phyloP scores from a whole-genome alignment of 2,797 vertebrate genomes.

The Okamejei kenojei region DNA sequence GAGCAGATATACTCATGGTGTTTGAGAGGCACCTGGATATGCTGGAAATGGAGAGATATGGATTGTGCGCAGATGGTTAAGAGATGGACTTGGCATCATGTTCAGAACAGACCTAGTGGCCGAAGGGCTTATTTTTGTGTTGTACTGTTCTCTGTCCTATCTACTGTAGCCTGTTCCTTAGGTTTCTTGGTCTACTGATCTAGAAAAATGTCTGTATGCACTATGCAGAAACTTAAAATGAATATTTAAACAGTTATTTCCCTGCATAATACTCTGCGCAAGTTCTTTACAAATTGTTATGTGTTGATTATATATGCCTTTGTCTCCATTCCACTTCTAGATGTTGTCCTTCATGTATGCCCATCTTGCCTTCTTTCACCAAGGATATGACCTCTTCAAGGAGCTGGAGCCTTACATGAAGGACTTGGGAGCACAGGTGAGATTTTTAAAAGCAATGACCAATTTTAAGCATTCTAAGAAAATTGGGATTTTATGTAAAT shows the following conservation, averaged over 20 bases:
- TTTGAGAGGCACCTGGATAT: too few species aligned
- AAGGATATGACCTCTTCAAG: constrained; percentile 94
- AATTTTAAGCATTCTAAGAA: neutral
- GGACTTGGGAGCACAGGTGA: constrained; percentile 87
- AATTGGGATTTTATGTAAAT: neutral
- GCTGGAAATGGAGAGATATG: too few species aligned
- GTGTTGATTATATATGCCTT: neutral
- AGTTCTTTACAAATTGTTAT: neutral
- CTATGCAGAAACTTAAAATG: neutral
- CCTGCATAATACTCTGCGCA: neutral
- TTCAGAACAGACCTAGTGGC: too few species aligned
- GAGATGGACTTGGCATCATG: too few species aligned
- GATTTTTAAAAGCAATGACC: neutral
- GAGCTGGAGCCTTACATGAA: constrained; percentile 95
- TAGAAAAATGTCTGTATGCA: too few species aligned
- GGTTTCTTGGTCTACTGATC: too few species aligned
- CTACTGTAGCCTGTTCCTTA: too few species aligned
- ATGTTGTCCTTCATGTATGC: constrained; percentile 98
- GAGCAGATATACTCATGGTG: too few species aligned
- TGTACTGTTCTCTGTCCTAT: too few species aligned
- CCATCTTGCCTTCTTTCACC: constrained; percentile 95
- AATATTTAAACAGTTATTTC: neutral
- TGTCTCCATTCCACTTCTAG: constrained; percentile 52
- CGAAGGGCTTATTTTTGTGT: too few species aligned
- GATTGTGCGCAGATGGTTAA: too few species aligned